A percentile compares a stretch with the other conserved stretches of the same genome.
phyloP scores from a whole-genome alignment of 2,113 vertebrate species.

The Pogona vitticeps region DNA sequence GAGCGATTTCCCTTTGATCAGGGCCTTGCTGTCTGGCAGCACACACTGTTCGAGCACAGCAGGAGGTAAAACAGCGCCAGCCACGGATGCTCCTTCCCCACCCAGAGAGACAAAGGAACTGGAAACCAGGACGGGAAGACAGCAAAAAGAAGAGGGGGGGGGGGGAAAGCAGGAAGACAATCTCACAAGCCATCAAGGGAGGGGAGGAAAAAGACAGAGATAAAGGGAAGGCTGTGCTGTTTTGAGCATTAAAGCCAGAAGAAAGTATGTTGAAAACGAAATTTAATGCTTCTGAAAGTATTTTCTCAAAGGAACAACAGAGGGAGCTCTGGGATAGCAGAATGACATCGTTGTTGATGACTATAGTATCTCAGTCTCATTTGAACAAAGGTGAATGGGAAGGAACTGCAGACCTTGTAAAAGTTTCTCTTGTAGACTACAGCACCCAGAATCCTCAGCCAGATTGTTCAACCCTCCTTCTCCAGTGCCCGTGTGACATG shows the following conservation, averaged over 20 bases:
- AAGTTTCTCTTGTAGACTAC: too few species aligned
- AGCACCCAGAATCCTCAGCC: too few species aligned
- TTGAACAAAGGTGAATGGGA: neutral
- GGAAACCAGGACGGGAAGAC: neutral
- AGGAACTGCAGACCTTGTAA: too few species aligned
- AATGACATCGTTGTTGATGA: neutral
- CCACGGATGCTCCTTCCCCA: neutral
- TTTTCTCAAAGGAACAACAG: neutral
- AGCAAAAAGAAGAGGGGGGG: neutral
- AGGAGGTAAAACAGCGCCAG: neutral
- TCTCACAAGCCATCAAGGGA: neutral
- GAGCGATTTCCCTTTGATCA: constrained; percentile 3
- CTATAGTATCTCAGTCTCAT: neutral
- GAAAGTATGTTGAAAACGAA: neutral
- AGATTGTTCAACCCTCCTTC: too few species aligned
- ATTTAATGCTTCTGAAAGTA: neutral
- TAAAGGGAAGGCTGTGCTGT: too few species aligned
- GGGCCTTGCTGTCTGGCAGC: neutral
- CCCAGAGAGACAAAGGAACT: constrained; percentile 1
- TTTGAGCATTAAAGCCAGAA: neutral
- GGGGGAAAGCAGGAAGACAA: neutral
- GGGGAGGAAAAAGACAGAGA: neutral
- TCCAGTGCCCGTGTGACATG: too few species aligned
- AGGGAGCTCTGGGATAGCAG: neutral
- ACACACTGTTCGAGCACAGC: neutral